Conservation (phyloP, 2,113 vertebrate species). For the Lamprotornis superbus region DNA sequence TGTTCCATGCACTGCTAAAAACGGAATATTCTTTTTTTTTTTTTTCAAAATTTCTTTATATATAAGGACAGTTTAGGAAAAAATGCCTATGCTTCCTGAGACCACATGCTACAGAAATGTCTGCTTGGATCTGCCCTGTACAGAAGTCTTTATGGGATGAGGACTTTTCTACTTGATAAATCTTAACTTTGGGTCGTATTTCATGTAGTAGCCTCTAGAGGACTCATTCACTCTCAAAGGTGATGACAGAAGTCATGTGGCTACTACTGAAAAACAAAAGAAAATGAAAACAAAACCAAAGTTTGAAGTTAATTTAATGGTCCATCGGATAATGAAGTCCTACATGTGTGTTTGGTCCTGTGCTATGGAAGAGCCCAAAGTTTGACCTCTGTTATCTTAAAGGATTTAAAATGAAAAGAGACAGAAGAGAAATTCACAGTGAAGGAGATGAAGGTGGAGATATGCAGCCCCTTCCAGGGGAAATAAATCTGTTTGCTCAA, state of each 20-base stretch:
- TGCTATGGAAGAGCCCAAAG: neutral
- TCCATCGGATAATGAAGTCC: neutral
- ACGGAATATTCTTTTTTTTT: neutral
- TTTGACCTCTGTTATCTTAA: neutral
- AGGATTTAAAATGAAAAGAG: neutral
- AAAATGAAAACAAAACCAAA: neutral
- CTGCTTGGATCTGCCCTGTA: neutral
- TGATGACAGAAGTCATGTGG: neutral
- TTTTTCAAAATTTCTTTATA: neutral
- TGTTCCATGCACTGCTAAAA: neutral
- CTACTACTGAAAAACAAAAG: neutral
- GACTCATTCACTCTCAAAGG: neutral
- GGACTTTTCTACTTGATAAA: neutral
- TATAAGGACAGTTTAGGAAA: neutral
- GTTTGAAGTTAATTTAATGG: neutral
- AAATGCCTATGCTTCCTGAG: neutral
- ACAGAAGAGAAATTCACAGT: neutral
- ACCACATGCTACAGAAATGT: neutral
- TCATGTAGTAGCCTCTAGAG: neutral
- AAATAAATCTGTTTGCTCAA: neutral
- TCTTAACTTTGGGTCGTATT: neutral
- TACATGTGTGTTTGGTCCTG: neutral
- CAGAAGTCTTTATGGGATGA: neutral
- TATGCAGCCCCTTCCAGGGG: neutral
- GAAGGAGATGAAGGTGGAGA: neutral